These are phyloP conservation scores for Sepiola atlantica DNA, from an alignment of 2,888 invertebrate genomes.

Conservation along the genomic window DNA sequence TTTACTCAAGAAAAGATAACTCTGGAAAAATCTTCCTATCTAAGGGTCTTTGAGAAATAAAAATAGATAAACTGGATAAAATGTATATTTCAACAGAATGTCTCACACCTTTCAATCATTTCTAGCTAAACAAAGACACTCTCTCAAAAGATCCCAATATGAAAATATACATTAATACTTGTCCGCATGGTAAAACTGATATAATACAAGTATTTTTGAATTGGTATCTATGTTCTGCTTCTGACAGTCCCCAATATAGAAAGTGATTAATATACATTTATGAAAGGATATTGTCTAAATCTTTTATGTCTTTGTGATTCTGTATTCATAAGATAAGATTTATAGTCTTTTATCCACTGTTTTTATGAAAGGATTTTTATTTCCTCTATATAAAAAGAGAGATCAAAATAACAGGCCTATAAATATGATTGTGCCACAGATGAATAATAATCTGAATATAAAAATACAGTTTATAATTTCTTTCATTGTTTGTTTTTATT, in stretches of 20 bases:
- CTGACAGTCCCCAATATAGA: neutral
- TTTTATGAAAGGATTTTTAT: neutral
- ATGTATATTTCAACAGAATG: neutral
- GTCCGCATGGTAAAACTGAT: neutral
- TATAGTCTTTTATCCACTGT: neutral
- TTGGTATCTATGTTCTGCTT: neutral
- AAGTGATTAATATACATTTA: slow-evolving; percentile 32
- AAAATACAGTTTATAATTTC: neutral
- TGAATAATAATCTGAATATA: neutral
- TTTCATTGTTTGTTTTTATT: neutral
- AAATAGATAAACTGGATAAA: neutral
- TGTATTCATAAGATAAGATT: slow-evolving; percentile 20
- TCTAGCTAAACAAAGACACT: neutral
- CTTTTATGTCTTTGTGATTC: neutral
- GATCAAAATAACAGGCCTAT: neutral
- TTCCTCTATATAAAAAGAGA: neutral
- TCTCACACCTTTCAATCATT: neutral
- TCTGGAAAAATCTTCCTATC: neutral
- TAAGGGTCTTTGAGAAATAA: neutral
- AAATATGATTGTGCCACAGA: neutral
- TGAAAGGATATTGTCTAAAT: neutral
- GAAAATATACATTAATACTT: neutral
- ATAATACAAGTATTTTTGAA: neutral
- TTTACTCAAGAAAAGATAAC: neutral
- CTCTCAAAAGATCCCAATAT: neutral